These are phyloP conservation scores for Tachysurus fulvidraco DNA, from an alignment of 2,113 vertebrate species.

Conservation along the genomic window DNA sequence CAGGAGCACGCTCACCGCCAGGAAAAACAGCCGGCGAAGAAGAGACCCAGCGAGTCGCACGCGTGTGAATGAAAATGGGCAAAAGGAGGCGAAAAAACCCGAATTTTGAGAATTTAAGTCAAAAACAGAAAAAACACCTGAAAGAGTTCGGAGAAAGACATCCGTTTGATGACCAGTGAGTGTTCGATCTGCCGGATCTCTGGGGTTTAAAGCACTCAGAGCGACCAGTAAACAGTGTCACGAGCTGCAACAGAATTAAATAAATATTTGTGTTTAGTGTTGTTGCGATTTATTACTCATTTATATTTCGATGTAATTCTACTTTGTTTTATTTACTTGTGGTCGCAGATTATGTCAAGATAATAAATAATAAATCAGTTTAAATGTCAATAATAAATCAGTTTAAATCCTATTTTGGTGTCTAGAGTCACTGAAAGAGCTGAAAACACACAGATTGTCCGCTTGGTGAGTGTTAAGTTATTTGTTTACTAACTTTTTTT, in stretches of 20 bases:
- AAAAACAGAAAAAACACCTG: constrained; percentile 89
- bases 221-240: no score
- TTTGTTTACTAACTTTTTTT: background rate
- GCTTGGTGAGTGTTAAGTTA: constrained; percentile 77
- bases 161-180: constrained; percentile 85
- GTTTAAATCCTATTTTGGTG: background rate
- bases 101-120: constrained; percentile 74
- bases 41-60: background rate
- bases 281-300: background rate
- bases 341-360: background rate
- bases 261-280: background rate
- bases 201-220: background rate
- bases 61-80: constrained; percentile 76
- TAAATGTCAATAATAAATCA: background rate
- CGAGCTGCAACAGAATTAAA: background rate
- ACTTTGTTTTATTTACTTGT: background rate
- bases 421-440: constrained; percentile 77
- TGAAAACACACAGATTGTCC: constrained; percentile 78
- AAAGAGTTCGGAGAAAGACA: constrained; percentile 93
- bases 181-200: background rate
- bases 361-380: background rate
- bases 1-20: background rate
- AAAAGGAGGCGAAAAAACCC: constrained; percentile 69
- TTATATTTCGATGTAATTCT: background rate
- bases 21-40: background rate